Evolutionary conservation across 2,113 vertebrate species (phyloP), one percentile per base, ranked within the genome.

Genomic region (Oryzias javanicus): DNA sequence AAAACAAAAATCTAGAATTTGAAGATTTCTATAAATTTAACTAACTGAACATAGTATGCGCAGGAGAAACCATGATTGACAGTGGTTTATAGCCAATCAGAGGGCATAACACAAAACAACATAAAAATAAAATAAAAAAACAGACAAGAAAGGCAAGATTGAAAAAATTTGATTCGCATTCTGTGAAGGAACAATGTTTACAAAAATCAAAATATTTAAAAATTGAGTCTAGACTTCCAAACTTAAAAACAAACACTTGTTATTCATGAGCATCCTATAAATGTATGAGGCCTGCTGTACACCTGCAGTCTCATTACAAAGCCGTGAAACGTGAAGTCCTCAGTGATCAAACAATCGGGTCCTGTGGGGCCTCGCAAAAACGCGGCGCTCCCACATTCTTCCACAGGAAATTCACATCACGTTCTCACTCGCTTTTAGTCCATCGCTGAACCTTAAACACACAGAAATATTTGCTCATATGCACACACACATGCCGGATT

Each of bases 401-500:
- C 52, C 61, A 17, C 74, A 73, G 55, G 40, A 62, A 60, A 77
- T 74, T 80, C 60, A 46, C 42, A 53, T 55, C 72, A 60, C 53
- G 66, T 49, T 0, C 51, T 22, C n/a, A 55, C 19, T 55, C 55
- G n/a, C 48, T 47, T 14, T 1, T 54, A 74, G 40, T 42, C 55
- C 5, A 2, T 52, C 59, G 25, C 55, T 14, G 42, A 24, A 14
- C 50, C 40, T 14, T 52, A 53, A 51, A 60, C 46, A 72, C 57
- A 62, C 27, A 41, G 14, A 52, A 50, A 70, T 46, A 70, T 63
- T 56, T 51, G 27, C 48, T 63, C 29, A 64, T 52, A 52, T 42
- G 8, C 42, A 49, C 60, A 64, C 46, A 35, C 59, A 50, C 44
- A 59, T 17, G 17, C 20, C 20, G n/a, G 45, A 27, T 48, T 55